Evolutionary conservation across 2,797 vertebrate genomes (phyloP), one percentile per base, ranked within the genome.

Genomic region (Masticophis lateralis): DNA sequence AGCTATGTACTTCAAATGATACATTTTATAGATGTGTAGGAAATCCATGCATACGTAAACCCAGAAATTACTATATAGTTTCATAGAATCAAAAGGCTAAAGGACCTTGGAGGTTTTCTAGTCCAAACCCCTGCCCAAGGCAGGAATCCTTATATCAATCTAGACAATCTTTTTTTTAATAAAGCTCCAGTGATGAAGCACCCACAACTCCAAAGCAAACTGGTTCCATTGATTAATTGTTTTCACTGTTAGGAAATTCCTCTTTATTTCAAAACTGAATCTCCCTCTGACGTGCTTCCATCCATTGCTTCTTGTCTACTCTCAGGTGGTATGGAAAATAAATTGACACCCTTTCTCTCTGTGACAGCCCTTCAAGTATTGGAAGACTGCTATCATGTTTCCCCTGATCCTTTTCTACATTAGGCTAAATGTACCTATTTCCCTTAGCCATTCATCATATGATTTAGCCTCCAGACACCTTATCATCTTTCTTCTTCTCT

Each of bases 1-100:
- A 11, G 25, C 57, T 89, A 59, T 94, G 57, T 16, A 32, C 20
- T 93, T 94, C 86, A 87, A 87, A 91, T 90, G 91, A 27, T 88
- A 91, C 10, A 8, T 91, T 61, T 59, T 89, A 79, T 20, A 51
- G 51, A 51, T 37, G 86, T 11, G 57, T 69, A 92, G 60, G 10
- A 22, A 59, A 43, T 87, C 28, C 9, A 22, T n/a, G 25, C n/a
- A 51, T 87, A 20, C 47, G 16, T 88, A 74, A 92, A 9, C 57
- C 37, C 37, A 79, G 66, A 89, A 74, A 37, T 28, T 69, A 32
- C 32, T 20, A 20, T n/a, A 32, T 69, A 69, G 63, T 32, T 69
- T 18, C 28, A 16, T 69, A 32, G 66, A 69, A 7, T 32, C 66
- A 69, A 32, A 69, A 14, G 66, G 14, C n/a, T 69, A 69, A 27